Evolutionary conservation across 2,113 vertebrate species (phyloP).

Genomic region (Butorides virescens): DNA sequence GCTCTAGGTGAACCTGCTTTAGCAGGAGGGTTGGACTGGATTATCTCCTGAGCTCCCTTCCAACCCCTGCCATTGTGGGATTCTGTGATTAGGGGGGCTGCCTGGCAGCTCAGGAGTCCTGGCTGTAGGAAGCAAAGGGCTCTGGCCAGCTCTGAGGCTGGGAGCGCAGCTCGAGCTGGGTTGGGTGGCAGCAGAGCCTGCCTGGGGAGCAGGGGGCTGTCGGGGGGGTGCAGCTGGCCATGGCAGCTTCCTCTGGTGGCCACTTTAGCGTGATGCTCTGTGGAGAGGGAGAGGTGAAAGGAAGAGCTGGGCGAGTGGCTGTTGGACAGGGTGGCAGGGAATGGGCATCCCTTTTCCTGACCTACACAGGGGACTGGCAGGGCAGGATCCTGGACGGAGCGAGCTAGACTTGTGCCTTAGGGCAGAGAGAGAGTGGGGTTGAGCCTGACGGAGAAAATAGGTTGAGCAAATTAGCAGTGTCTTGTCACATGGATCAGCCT

Average conservation of each 20-base stretch:
- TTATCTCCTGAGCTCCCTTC: too few relatives aligned
- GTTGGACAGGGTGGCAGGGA: accelerated
- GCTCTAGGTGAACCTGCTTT: too few relatives aligned
- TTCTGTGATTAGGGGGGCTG: background rate
- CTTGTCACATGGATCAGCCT: background rate
- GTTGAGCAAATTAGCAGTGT: background rate
- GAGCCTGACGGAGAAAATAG: background rate
- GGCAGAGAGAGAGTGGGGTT: background rate
- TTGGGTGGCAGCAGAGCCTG: background rate
- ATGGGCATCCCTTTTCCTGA: background rate
- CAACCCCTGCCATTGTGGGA: too few relatives aligned
- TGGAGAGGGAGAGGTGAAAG: background rate
- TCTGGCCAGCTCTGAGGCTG: accelerated
- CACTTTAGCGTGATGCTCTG: accelerated
- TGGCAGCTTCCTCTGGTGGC: background rate
- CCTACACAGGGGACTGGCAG: background rate
- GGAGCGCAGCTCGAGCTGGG: background rate
- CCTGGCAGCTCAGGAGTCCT: background rate
- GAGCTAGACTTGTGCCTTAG: too few relatives aligned
- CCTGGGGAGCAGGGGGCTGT: background rate
- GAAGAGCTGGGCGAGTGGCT: background rate
- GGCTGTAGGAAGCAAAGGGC: background rate
- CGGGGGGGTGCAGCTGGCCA: accelerated
- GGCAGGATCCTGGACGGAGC: accelerated
- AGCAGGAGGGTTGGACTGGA: too few relatives aligned